These are phyloP conservation scores for Epirrhoe tristata DNA, from an alignment of 2,888 invertebrate genomes.

Conservation along the genomic window DNA sequence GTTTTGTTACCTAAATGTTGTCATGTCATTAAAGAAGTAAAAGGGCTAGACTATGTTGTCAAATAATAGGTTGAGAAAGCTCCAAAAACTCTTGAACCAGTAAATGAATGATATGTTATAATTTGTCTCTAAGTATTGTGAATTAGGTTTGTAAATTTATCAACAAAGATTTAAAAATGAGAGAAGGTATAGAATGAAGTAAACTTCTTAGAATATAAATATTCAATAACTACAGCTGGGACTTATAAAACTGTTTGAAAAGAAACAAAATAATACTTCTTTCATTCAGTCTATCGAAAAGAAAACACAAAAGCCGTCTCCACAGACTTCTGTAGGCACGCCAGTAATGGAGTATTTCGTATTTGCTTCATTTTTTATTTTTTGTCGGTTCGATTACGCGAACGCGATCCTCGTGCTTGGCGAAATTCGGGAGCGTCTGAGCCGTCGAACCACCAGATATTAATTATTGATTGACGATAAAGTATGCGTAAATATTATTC, in stretches of 20 bases:
- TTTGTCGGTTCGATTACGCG: conserved; percentile 84
- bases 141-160: no score
- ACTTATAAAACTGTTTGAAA: conserved; percentile 11
- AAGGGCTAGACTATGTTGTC: no score
- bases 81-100: no score
- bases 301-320: conserved; percentile 57
- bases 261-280: conserved; percentile 16
- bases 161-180: not conserved
- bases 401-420: conserved; percentile 83
- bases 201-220: not conserved
- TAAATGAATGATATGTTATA: no score
- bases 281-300: conserved; percentile 16
- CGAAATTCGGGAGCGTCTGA: conserved; percentile 85
- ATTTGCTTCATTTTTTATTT: conserved; percentile 85
- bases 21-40: no score
- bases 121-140: no score
- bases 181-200: not conserved
- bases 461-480: conserved; percentile 85
- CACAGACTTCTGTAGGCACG: conserved; percentile 57
- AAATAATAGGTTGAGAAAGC: no score
- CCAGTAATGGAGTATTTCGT: conserved; percentile 84
- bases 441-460: conserved; percentile 79
- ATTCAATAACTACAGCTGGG: not conserved
- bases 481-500: conserved; percentile 76
- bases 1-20: no score